Evolutionary conservation across 2,888 invertebrate species (phyloP), one percentile per base, ranked within the genome.

Genomic region (Thysanoteuthis rhombus): DNA sequence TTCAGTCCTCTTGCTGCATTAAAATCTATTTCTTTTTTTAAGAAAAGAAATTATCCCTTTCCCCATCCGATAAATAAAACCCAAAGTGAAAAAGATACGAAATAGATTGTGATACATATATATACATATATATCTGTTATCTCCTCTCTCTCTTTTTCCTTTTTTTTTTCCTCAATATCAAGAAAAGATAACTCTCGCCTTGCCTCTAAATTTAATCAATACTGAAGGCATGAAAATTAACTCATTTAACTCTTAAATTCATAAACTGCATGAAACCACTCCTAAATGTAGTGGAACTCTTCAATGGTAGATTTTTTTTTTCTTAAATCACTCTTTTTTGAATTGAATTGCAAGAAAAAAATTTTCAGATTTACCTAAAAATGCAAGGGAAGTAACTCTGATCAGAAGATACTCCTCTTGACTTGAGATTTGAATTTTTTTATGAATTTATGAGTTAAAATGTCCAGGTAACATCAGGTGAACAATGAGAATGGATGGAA

Each of bases 51-150:
- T 75, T 75, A 75, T 75, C 75, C 75, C 75, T 75, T 75, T n/a
- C n/a, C 75, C n/a, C 10, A 75, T 75, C n/a, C n/a, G 36, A 75
- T n/a, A n/a, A 52, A 75, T 36, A 36, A 75, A 75, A 2, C 16
- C 28, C 28, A 28, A 36, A n/a, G 22, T 25, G n/a, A 36, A 19
- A 75, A 36, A n/a, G 3, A n/a, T 4, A 16, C 4, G n/a, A 75
- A 75, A n/a, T n/a, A 75, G n/a, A 75, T 75, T 75, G n/a, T 75
- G 75, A 75, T 75, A 75, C n/a, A 75, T 75, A n/a, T 75, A n/a
- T 75, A n/a, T n/a, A 75, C 36, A n/a, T 75, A n/a, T 75, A n/a
- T n/a, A 4, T 2, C n/a, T 75, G 75, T 75, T n/a, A 75, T 75
- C n/a, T 75, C 75, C n/a, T 75, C 75, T n/a, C n/a, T 4, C 75